Percentiles rank a stretch among this genome's conserved stretches.
Evolutionary conservation across 2,113 vertebrate species (phyloP).

Genomic region (Gadus chalcogrammus): DNA sequence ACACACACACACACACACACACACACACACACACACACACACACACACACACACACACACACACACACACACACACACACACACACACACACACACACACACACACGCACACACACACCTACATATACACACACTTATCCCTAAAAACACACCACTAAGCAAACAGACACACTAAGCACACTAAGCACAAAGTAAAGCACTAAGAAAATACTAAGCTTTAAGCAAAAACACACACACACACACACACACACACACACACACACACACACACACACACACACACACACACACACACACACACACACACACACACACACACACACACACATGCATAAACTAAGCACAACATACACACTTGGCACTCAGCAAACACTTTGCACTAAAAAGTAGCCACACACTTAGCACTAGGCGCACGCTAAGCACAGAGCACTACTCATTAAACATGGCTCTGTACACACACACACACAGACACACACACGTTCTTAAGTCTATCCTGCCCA

Average conservation of each 20-base stretch:
- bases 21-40: background rate
- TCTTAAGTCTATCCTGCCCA: background rate
- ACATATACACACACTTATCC: background rate
- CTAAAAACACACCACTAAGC: background rate
- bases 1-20: background rate
- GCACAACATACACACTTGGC: background rate
- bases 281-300: background rate
- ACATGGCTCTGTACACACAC: background rate
- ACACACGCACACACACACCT: constrained; percentile 4
- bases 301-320: background rate
- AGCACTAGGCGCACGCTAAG: too few species aligned
- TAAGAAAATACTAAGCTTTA: too few species aligned
- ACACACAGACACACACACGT: background rate
- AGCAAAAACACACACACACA: background rate
- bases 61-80: background rate
- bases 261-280: background rate
- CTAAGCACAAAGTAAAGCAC: background rate
- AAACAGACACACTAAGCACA: background rate
- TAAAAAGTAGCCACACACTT: too few species aligned
- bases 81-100: background rate
- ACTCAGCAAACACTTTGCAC: background rate
- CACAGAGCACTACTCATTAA: too few species aligned
- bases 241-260: background rate
- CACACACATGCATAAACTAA: background rate
- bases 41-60: background rate